Evolutionary conservation across 2,888 invertebrate species (phyloP).

Genomic region (Lagria hirta): DNA sequence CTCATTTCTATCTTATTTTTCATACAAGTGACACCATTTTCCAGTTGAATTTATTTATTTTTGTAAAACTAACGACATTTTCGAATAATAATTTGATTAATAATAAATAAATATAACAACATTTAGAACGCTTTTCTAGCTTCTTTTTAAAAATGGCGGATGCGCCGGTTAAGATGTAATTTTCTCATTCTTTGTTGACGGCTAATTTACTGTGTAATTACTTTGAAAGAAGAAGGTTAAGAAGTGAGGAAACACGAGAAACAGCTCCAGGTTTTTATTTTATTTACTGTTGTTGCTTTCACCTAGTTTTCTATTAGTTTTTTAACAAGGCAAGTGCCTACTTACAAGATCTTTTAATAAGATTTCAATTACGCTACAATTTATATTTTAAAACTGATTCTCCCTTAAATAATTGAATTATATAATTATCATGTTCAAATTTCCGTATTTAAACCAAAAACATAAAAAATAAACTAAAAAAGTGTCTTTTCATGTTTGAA

Average conservation of each 20-base stretch:
- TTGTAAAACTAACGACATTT: neutral
- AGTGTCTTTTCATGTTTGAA: no score
- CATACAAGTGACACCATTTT: conserved; percentile 1
- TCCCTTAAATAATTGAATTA: no score
- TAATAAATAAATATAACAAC: neutral
- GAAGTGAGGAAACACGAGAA: conserved; percentile 1
- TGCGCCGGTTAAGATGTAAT: conserved; percentile 10
- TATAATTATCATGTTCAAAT: no score
- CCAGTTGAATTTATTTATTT: neutral
- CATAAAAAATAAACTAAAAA: no score
- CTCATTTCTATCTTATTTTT: conserved; percentile 4
- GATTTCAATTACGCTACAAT: no score
- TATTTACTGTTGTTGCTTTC: no score
- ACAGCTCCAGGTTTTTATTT: no score
- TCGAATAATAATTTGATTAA: neutral
- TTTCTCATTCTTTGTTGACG: conserved; percentile 20
- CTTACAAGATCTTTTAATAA: no score
- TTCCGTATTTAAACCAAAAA: no score
- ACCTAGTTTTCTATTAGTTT: no score
- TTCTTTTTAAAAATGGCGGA: conserved; percentile 8
- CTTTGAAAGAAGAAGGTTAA: conserved; percentile 17
- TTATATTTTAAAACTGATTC: no score
- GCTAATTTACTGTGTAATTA: conserved; percentile 30
- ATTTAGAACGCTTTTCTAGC: conserved; percentile 8
- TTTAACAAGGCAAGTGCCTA: no score